Conservation (phyloP, 30 jellyfish, hydroid and myxozoan species). For the Aurelia sp. region DNA sequence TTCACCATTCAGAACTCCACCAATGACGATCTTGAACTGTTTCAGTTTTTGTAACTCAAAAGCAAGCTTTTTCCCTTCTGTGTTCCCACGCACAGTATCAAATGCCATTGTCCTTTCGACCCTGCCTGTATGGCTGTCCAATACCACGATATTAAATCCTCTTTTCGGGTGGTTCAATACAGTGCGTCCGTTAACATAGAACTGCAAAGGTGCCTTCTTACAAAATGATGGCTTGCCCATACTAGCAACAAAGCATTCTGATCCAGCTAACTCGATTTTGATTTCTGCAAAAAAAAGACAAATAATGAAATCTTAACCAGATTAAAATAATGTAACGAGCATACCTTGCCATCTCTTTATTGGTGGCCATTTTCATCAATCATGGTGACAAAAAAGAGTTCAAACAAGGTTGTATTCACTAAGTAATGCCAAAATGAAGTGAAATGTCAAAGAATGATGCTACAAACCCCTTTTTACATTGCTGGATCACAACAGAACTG, state of each 20-base stretch:
- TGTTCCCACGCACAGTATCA: conserved; percentile 8
- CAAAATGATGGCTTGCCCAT: not conserved
- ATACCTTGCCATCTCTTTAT: no score
- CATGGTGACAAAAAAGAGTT: no score
- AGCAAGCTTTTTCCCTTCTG: conserved; percentile 5
- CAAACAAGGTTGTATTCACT: no score
- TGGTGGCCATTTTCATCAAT: no score
- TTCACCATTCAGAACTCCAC: conserved; percentile 28
- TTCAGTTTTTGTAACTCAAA: not conserved
- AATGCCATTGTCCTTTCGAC: conserved; percentile 1
- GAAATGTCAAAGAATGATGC: no score
- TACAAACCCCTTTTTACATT: no score
- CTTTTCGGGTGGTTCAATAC: conserved; percentile 11
- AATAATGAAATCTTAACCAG: no score
- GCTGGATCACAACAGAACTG: no score
- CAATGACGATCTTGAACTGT: conserved; percentile 28
- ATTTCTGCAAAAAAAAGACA: conserved; percentile 41
- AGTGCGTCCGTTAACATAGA: conserved; percentile 13
- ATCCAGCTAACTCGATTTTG: not conserved
- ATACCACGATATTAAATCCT: conserved; percentile 34
- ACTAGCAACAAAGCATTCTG: conserved; percentile 22
- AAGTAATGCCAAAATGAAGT: no score
- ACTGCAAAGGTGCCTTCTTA: conserved; percentile 15
- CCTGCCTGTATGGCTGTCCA: conserved; percentile 40
- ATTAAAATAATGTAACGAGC: no score